Conservation (phyloP, 2,888 invertebrate genomes). For the Panorpa germanica region DNA sequence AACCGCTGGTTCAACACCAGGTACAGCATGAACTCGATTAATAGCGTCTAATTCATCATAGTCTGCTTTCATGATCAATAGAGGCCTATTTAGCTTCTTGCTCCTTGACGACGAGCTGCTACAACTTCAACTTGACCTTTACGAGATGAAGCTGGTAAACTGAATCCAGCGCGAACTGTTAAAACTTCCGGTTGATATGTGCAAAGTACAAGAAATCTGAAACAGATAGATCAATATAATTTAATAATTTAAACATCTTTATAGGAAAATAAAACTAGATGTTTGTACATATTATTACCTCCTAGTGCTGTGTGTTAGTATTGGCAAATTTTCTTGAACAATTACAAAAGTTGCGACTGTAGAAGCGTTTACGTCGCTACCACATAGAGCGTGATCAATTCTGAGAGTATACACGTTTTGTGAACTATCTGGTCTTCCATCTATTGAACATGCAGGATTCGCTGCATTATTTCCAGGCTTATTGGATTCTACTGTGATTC, state of each 20-base stretch:
- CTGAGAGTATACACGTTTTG: slow-evolving; percentile 45
- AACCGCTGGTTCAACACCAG: too few relatives aligned
- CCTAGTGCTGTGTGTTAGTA: slow-evolving; percentile 50
- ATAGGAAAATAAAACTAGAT: neutral
- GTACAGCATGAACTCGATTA: too few relatives aligned
- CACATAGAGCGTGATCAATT: slow-evolving; percentile 45
- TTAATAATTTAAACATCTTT: slow-evolving; percentile 12
- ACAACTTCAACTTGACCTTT: too few relatives aligned
- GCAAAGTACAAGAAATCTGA: slow-evolving; percentile 47
- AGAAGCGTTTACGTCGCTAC: slow-evolving; percentile 45
- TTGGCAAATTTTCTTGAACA: slow-evolving; percentile 54
- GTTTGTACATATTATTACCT: slow-evolving; percentile 20
- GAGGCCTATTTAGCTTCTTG: too few relatives aligned
- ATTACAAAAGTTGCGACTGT: slow-evolving; percentile 53
- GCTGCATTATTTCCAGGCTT: too few relatives aligned
- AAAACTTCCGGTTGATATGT: slow-evolving; percentile 54
- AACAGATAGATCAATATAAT: too few relatives aligned
- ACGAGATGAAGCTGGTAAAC: slow-evolving; percentile 38
- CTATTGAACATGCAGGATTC: slow-evolving; percentile 44
- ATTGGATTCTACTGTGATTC: slow-evolving; percentile 52
- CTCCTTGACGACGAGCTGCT: too few relatives aligned
- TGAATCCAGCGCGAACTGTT: slow-evolving; percentile 50
- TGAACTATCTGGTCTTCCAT: slow-evolving; percentile 45
- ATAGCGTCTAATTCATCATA: too few relatives aligned
- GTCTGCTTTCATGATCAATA: too few relatives aligned